These are phyloP conservation scores for Melanogrammus aeglefinus DNA, from an alignment of 2,797 vertebrate genomes.

Conservation along the genomic window DNA sequence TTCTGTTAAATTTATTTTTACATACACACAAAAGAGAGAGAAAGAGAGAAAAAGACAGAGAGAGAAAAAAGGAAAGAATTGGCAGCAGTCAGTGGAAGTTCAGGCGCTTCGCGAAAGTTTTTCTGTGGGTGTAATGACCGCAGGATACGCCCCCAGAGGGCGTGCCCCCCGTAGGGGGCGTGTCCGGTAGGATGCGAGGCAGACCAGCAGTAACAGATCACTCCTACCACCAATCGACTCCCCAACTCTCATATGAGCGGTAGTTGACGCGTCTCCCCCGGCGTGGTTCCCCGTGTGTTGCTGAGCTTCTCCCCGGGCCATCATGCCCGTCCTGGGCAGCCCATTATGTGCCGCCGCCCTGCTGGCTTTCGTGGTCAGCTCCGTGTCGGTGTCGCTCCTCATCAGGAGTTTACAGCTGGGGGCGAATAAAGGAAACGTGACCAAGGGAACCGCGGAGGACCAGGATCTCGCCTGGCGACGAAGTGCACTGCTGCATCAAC, in stretches of 20 bases:
- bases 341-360: constrained; percentile 67
- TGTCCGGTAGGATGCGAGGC: constrained; percentile 6
- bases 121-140: constrained; percentile 62
- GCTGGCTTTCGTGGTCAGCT: constrained; percentile 69
- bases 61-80: neutral
- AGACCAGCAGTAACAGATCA: constrained; percentile 47
- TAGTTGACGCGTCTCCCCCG: constrained; percentile 17
- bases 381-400: constrained; percentile 67
- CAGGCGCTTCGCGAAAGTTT: neutral
- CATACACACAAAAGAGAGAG: too few species aligned
- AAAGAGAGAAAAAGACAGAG: too few species aligned
- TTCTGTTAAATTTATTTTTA: too few species aligned
- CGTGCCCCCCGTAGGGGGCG: constrained; percentile 63
- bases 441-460: constrained; percentile 45
- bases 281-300: constrained; percentile 24
- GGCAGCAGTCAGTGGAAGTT: neutral
- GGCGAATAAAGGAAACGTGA: constrained; percentile 33
- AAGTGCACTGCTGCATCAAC: constrained; percentile 60
- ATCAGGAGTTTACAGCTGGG: constrained; percentile 72
- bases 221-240: neutral
- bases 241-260: constrained; percentile 40
- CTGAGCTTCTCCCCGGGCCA: constrained; percentile 5
- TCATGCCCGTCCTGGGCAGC: constrained; percentile 65
- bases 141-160: constrained; percentile 68
- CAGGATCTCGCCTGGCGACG: constrained; percentile 48